phyloP scores from a whole-genome alignment of 1,140 invertebrate species.

The Eriocheir sinensis region DNA sequence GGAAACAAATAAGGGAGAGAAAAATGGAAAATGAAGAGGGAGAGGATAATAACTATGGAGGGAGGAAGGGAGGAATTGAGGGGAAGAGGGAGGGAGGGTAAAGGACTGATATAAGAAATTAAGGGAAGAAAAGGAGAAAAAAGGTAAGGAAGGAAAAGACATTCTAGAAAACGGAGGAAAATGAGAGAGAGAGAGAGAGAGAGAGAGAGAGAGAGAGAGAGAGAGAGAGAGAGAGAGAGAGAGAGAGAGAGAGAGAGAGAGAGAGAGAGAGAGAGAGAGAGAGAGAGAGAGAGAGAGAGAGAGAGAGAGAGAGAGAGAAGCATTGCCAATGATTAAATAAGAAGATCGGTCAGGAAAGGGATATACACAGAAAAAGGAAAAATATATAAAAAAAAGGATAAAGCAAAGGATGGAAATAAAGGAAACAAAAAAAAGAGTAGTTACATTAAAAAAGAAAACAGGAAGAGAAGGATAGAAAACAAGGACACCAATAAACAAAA shows the following conservation, averaged over 20 bases:
- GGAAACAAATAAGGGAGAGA: neutral
- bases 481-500: neutral
- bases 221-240: no score
- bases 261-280: neutral
- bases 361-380: no score
- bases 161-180: neutral
- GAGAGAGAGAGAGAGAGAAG: no score
- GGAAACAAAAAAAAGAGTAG: neutral
- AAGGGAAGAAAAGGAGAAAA: no score
- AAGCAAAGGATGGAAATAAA: neutral
- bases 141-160: neutral
- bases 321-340: no score
- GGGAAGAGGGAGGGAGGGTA: neutral
- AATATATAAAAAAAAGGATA: no score
- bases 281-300: neutral
- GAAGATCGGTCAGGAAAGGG: no score
- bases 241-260: neutral
- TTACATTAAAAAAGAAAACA: neutral
- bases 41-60: no score
- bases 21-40: neutral
- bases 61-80: no score
- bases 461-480: neutral
- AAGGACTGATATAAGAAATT: no score
- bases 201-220: neutral
- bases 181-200: conserved; percentile 31